These are phyloP conservation scores for Scrobipalpa costella DNA, from an alignment of 2,888 invertebrate species.

Conservation along the genomic window DNA sequence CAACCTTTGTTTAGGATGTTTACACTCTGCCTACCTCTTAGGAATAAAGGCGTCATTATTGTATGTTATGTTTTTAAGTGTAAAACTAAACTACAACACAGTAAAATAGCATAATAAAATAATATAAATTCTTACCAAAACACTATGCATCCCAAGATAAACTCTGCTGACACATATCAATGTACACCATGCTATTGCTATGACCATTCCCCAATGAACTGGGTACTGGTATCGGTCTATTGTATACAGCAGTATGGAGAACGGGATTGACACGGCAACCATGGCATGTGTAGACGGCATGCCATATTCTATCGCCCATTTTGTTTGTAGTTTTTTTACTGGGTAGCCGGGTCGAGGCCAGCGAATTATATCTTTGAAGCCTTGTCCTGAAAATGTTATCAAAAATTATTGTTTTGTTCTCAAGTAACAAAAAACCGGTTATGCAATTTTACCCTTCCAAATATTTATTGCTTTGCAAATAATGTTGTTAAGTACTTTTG, in stretches of 20 bases:
- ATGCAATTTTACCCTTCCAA: too few species aligned
- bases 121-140: slow-evolving; percentile 83
- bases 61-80: too few species aligned
- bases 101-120: background rate
- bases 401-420: too few species aligned
- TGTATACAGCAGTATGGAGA: slow-evolving; percentile 90
- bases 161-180: slow-evolving; percentile 92
- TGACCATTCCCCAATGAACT: slow-evolving; percentile 77
- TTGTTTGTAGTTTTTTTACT: slow-evolving; percentile 89
- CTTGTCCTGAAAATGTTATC: slow-evolving; percentile 86
- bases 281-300: slow-evolving; percentile 98
- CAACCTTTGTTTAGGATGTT: too few species aligned
- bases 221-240: slow-evolving; percentile 90
- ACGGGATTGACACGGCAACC: slow-evolving; percentile 94
- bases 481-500: too few species aligned
- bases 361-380: slow-evolving; percentile 91
- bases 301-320: slow-evolving; percentile 95
- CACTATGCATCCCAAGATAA: slow-evolving; percentile 96
- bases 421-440: too few species aligned
- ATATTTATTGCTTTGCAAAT: too few species aligned
- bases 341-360: slow-evolving; percentile 95
- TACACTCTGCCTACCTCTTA: too few species aligned
- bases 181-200: slow-evolving; percentile 85
- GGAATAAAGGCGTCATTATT: too few species aligned
- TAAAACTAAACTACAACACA: too few species aligned